phyloP scores from a whole-genome alignment of 2,797 vertebrate genomes.

The Chelmon rostratus region DNA sequence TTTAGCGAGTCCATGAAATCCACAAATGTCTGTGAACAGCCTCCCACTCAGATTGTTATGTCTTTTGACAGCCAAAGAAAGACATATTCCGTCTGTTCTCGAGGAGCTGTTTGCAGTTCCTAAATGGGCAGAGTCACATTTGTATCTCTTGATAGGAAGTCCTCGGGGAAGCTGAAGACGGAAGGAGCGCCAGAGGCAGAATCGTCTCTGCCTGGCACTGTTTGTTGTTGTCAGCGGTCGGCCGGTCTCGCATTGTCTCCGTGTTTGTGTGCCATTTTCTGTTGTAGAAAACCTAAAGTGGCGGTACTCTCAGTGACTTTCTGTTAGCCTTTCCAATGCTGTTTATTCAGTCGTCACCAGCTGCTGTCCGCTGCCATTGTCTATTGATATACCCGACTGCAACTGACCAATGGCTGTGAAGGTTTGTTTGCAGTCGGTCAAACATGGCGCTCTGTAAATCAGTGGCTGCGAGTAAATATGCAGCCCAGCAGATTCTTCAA shows the following conservation, averaged over 20 bases:
- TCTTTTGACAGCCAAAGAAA: slow-evolving; percentile 64
- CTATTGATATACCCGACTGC: slow-evolving; percentile 46
- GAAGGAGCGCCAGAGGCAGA: slow-evolving; percentile 50
- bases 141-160: slow-evolving; percentile 61
- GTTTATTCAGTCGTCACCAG: slow-evolving; percentile 67
- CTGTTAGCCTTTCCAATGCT: slow-evolving; percentile 50
- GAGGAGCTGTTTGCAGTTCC: slow-evolving; percentile 55
- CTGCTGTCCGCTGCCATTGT: slow-evolving; percentile 63
- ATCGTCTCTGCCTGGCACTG: slow-evolving; percentile 60
- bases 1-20: slow-evolving; percentile 55
- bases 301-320: slow-evolving; percentile 41
- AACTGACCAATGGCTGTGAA: slow-evolving; percentile 38
- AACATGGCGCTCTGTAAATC: slow-evolving; percentile 46
- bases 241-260: slow-evolving; percentile 49
- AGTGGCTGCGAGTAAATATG: slow-evolving; percentile 19
- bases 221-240: slow-evolving; percentile 63
- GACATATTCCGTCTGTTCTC: slow-evolving; percentile 60
- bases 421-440: slow-evolving; percentile 39
- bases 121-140: slow-evolving; percentile 63
- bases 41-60: slow-evolving; percentile 61
- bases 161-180: slow-evolving; percentile 53
- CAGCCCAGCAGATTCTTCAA: slow-evolving; percentile 10
- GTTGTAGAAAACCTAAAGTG: slow-evolving; percentile 42
- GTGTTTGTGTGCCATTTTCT: slow-evolving; percentile 48
- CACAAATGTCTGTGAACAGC: slow-evolving; percentile 51